A percentile compares a stretch with the other conserved stretches of the same genome.
Conservation (phyloP, 2,797 vertebrate species). For the Brachymystax lenok region DNA sequence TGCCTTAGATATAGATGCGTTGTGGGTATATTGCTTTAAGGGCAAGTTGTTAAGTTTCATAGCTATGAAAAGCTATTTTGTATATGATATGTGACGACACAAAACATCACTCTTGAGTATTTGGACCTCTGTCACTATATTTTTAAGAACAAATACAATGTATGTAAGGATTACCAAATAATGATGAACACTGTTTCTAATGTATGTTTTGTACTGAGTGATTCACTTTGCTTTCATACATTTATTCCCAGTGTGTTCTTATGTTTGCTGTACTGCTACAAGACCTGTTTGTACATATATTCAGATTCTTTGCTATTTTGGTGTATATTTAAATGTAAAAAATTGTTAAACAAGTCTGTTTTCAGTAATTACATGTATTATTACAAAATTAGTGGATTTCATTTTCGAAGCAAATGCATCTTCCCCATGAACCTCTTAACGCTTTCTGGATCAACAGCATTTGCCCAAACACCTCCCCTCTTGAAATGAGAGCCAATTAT, state of each 20-base stretch:
- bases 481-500: constrained; percentile 90
- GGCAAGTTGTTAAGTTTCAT: background rate
- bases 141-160: constrained; percentile 2
- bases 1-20: constrained; percentile 37
- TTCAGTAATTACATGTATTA: constrained; percentile 13
- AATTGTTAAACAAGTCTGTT: constrained; percentile 61
- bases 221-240: background rate
- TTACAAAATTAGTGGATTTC: constrained; percentile 5
- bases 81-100: background rate
- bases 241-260: background rate
- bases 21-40: background rate
- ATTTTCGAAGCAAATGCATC: constrained; percentile 68
- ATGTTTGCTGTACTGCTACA: background rate
- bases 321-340: constrained; percentile 65
- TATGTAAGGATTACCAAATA: constrained; percentile 15
- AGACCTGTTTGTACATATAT: constrained; percentile 55
- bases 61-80: background rate
- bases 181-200: constrained; percentile 10
- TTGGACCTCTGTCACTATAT: constrained; percentile 10
- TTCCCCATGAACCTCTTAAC: constrained; percentile 84
- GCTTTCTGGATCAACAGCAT: constrained; percentile 70
- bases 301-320: constrained; percentile 39
- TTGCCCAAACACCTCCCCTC: constrained; percentile 80
- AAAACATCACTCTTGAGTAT: background rate
- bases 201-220: constrained; percentile 27